Base-by-base conservation (phyloP, 2,888 invertebrate genomes). In the Stenurella melanura region DNA sequence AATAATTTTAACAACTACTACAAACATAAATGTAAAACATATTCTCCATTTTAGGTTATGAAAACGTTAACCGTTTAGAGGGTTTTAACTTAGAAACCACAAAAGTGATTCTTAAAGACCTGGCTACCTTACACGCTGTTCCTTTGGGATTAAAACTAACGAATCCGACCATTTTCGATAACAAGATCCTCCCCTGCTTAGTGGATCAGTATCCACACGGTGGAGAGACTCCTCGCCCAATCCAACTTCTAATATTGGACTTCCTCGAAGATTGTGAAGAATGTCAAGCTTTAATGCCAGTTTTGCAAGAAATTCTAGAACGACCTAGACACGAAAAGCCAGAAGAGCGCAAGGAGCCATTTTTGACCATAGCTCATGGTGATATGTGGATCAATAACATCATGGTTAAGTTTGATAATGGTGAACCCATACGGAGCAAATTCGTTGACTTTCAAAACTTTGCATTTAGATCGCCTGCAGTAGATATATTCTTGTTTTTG, bases 351-450 rank as follows among this genome's bases (percentile, higher is more conserved):
- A 77, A 70, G 11, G 91, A 90, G 61, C 90, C 90, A 0, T 93
- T 90, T 86, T 89, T 89, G 0, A 90, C 92, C 0, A 87, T 92
- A 17, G 87, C 89, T 2, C 93, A 93, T 77, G 87, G 88, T 2
- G 93, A 93, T 84, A 88, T 91, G 66, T 93, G 93, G 93, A 90
- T 91, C n/a, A 93, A 92, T 83, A 93, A 93, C 80, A 87, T 92
- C 6, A 90, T 93, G 89, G 85, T 92, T 17, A 90, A 90, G 81
- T 89, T 89, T 60, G 79, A 75, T 15, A 75, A 82, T 19, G 79
- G 76, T 11, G 77, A 75, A 76, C 75, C 81, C 9, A 61, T 64
- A 0, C 69, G 75, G 26, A 77, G 78, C 50, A 86, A 83, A 71
- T 69, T 93, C 73, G 87, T 93, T 0, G 93, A 93, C 82, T 93